Base-by-base conservation (phyloP, 2,888 invertebrate genomes). In the Bellardia bayeri region DNA sequence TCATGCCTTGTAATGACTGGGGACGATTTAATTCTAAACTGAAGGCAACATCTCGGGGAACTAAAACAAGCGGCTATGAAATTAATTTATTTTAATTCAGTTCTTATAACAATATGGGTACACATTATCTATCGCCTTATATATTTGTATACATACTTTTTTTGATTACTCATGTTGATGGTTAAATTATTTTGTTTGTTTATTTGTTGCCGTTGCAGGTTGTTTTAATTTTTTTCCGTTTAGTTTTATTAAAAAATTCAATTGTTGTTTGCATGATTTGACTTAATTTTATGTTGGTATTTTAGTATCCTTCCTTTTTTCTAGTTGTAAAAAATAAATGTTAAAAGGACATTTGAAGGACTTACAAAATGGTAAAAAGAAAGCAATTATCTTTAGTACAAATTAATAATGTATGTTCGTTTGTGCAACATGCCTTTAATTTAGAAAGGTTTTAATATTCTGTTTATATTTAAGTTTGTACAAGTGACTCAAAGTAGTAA, bases 51-150 rank as follows among this genome's bases (percentile, higher is more conserved):
- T 61, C 49, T 74, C 40, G 51, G 30, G 42, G 16, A 58, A 76
- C 72, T 23, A 45, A 71, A 49, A 23, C 42, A 61, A 66, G 69
- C 23, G 74, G 83, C 86, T 91, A 90, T 90, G 90, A 90, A 90
- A 90, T 89, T 89, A 89, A 74, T 88, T 85, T 88, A 82, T 74
- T 83, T 79, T 74, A 40, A 74, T 72, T 33, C 69, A 66, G 14
- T 82, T 78, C 61, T 81, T 66, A 66, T 33, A 69, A 30, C 56
- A 49, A 30, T 16, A 16, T 49, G 45, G 14, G n/a, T 58, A 13
- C 3, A 33, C 9, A 37, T 49, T 61, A 58, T n/a, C 51, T 37
- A 61, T 14, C 68, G 63, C 7, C 33, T 9, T 16, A 63, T 64
- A 49, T 72, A 45, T 40, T 14, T 11, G n/a, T 37, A 66, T 66